phyloP scores from a whole-genome alignment of 2,797 vertebrate species.

The Sciaenops ocellatus region DNA sequence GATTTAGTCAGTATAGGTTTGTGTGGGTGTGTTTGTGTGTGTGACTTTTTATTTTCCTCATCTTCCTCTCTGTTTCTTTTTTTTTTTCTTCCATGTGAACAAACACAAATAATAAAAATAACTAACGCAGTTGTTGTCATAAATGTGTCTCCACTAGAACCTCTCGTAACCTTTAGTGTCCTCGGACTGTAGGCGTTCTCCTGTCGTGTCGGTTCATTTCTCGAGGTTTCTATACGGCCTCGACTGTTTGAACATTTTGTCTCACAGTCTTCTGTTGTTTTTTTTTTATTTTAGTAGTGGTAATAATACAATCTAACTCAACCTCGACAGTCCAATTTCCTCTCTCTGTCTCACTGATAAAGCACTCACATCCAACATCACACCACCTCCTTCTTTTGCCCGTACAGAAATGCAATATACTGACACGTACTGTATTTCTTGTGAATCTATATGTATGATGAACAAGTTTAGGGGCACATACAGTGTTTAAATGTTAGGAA shows the following conservation, averaged over 20 bases:
- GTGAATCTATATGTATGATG: neutral
- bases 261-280: conserved; percentile 24
- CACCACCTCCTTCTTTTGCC: neutral
- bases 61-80: conserved; percentile 48
- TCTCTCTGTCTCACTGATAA: conserved; percentile 60
- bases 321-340: conserved; percentile 59
- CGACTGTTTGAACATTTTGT: conserved; percentile 43
- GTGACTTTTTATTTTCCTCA: conserved; percentile 23
- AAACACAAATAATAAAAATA: conserved; percentile 33
- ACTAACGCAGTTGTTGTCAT: conserved; percentile 23
- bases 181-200: conserved; percentile 24
- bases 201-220: conserved; percentile 30
- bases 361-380: conserved; percentile 36
- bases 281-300: conserved; percentile 28
- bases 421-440: conserved; percentile 21
- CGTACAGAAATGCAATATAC: conserved; percentile 64
- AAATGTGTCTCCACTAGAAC: conserved; percentile 23
- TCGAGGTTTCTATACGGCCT: conserved; percentile 40
- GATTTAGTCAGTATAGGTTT: conserved; percentile 62
- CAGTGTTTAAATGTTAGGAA: rapidly evolving
- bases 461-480: neutral
- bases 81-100: conserved; percentile 44
- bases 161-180: conserved; percentile 25
- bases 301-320: conserved; percentile 65
- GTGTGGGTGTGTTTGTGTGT: conserved; percentile 71